Evolutionary conservation across 2,113 vertebrate species (phyloP).

Genomic region (Scomber scombrus): DNA sequence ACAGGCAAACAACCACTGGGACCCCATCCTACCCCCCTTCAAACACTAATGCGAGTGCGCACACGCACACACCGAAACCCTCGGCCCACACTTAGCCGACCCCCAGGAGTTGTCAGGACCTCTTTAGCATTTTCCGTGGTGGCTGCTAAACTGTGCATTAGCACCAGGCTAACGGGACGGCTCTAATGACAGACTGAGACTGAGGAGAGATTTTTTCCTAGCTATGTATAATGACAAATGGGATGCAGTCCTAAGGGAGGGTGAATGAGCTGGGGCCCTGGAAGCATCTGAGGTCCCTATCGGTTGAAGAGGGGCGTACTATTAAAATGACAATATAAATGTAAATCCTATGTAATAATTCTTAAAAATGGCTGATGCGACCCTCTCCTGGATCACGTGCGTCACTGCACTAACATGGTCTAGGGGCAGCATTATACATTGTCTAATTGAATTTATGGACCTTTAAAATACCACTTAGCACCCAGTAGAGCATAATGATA

Average conservation of each 20-base stretch:
- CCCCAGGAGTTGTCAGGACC: slow-evolving; percentile 87
- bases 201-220: slow-evolving; percentile 68
- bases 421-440: slow-evolving; percentile 79
- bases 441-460: slow-evolving; percentile 89
- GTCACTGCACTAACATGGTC: slow-evolving; percentile 71
- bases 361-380: slow-evolving; percentile 81
- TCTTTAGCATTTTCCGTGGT: slow-evolving; percentile 88
- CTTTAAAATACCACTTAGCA: slow-evolving; percentile 86
- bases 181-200: slow-evolving; percentile 80
- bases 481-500: slow-evolving; percentile 83
- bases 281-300: slow-evolving; percentile 89
- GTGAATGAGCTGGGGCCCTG: slow-evolving; percentile 82
- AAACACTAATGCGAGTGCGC: slow-evolving; percentile 60
- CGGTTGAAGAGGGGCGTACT: slow-evolving; percentile 78
- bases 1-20: slow-evolving; percentile 90
- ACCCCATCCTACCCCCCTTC: slow-evolving; percentile 75
- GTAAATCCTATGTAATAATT: slow-evolving; percentile 88
- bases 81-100: slow-evolving; percentile 81
- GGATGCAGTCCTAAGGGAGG: slow-evolving; percentile 85
- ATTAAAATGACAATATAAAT: slow-evolving; percentile 92
- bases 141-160: slow-evolving; percentile 90
- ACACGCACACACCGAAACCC: slow-evolving; percentile 59
- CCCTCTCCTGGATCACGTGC: slow-evolving; percentile 64
- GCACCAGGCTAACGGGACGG: slow-evolving; percentile 84
- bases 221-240: slow-evolving; percentile 87